phyloP scores from a whole-genome alignment of 2,797 vertebrate species.

The Staurois parvus region DNA sequence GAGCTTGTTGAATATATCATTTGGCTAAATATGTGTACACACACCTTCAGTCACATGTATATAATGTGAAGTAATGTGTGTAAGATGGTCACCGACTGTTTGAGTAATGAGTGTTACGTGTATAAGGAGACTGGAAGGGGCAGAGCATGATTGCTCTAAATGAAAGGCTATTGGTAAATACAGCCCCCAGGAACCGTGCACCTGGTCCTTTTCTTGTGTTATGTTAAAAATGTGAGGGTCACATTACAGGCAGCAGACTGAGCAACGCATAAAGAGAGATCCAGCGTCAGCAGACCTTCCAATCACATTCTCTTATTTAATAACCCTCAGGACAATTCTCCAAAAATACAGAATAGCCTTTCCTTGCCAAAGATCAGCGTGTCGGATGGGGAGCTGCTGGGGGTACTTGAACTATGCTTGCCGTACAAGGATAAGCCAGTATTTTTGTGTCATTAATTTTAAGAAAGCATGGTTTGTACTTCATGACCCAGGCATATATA shows the following conservation, averaged over 20 bases:
- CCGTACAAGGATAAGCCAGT: background rate
- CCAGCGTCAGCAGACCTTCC: constrained; percentile 17
- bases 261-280: constrained; percentile 40
- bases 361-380: background rate
- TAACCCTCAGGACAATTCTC: constrained; percentile 22
- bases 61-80: background rate
- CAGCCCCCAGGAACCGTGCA: constrained; percentile 52
- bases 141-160: constrained; percentile 26
- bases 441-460: background rate
- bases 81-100: constrained; percentile 25
- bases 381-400: background rate
- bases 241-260: constrained; percentile 47
- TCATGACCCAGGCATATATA: constrained; percentile 28
- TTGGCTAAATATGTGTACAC: background rate
- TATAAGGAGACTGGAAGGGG: background rate
- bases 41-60: background rate
- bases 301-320: constrained; percentile 29
- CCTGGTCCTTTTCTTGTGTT: constrained; percentile 42
- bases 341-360: background rate
- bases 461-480: constrained; percentile 20
- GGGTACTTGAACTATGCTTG: background rate
- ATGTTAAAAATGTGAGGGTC: constrained; percentile 50
- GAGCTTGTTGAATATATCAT: background rate
- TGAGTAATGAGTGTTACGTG: constrained; percentile 36
- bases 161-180: constrained; percentile 56